Evolutionary conservation across 2,797 vertebrate species (phyloP).

Genomic region (Botia kubotai): DNA sequence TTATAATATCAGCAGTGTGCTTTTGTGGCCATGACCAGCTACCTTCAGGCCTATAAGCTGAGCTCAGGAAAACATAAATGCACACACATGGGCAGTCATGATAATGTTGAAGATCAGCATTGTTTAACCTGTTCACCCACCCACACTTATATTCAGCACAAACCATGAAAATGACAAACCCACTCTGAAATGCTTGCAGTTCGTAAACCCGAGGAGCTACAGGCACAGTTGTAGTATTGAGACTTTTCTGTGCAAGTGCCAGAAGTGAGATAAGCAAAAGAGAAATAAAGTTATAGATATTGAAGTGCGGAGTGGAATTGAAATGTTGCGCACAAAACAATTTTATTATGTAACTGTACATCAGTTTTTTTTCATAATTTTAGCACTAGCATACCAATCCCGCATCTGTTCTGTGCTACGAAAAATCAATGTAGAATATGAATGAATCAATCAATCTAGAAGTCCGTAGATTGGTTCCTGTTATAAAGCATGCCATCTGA

Average conservation of each 20-base stretch:
- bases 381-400: neutral
- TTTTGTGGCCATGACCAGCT: constrained; percentile 41
- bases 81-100: neutral
- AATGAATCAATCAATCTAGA: neutral
- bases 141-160: neutral
- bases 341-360: too few species aligned
- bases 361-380: neutral
- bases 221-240: too few species aligned
- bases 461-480: neutral
- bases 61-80: constrained; percentile 29
- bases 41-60: constrained; percentile 31
- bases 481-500: neutral
- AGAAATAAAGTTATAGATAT: neutral
- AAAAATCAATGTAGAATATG: neutral
- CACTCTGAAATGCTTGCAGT: neutral
- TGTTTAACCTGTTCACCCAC: neutral
- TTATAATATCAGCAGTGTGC: constrained; percentile 44
- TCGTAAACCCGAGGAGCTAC: neutral
- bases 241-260: neutral
- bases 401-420: neutral
- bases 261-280: too few species aligned
- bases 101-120: neutral
- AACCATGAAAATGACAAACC: neutral
- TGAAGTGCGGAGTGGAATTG: neutral
- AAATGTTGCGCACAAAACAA: too few species aligned